A percentile compares a stretch with the other conserved stretches of the same genome.
Evolutionary conservation across 2,113 vertebrate genomes (phyloP).

Genomic region (Ursus arctos): DNA sequence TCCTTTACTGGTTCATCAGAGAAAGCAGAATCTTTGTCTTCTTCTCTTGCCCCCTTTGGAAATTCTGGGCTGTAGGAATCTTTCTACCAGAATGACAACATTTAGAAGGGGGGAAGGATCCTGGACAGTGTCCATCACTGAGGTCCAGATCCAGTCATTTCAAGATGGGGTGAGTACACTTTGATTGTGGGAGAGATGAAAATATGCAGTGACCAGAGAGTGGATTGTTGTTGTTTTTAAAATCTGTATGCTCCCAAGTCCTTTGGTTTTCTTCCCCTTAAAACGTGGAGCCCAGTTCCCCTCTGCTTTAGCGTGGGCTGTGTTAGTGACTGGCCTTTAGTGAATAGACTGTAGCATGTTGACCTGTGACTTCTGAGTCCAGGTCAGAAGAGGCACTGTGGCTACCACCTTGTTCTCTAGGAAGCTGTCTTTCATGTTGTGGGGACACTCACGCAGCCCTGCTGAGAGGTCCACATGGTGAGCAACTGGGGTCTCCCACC

Average conservation of each 20-base stretch:
- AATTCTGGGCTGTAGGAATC: background rate
- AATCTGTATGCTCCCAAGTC: background rate
- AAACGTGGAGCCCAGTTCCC: background rate
- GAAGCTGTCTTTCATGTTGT: background rate
- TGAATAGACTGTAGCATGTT: background rate
- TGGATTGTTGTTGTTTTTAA: background rate
- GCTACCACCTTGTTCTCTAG: background rate
- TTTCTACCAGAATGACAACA: background rate
- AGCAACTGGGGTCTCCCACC: background rate
- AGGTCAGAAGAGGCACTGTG: background rate
- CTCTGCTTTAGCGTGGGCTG: background rate
- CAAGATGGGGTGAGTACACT: background rate
- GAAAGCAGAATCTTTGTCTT: background rate
- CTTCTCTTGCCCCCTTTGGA: background rate
- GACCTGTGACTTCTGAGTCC: background rate
- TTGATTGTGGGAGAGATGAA: background rate
- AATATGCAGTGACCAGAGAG: background rate
- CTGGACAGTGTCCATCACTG: too few species aligned
- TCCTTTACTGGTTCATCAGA: conserved; percentile 22
- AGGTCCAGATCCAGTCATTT: background rate
- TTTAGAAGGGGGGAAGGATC: background rate
- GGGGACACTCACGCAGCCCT: background rate
- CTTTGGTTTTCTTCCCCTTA: background rate
- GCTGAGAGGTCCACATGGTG: background rate
- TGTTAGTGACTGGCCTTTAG: background rate